A percentile compares a stretch with the other conserved stretches of the same genome.
These are phyloP conservation scores for Plagiodera versicolora DNA, from an alignment of 2,888 invertebrate genomes.

Conservation along the genomic window DNA sequence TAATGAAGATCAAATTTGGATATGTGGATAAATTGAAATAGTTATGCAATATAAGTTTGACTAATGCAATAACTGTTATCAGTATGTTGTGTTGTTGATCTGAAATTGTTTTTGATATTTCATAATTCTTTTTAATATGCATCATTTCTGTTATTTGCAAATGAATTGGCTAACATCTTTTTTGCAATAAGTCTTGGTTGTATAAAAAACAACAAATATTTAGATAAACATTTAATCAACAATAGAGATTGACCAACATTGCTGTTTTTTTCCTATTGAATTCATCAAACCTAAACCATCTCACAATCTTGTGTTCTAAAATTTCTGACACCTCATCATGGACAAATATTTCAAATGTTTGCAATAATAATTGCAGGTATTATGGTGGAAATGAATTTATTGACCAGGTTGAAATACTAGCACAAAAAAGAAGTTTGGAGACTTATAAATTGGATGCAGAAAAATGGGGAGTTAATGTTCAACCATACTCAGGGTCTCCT, in stretches of 20 bases:
- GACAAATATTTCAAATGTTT: no score
- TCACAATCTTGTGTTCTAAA: no score
- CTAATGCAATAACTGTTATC: neutral
- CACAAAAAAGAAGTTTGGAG: constrained; percentile 84
- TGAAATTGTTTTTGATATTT: neutral
- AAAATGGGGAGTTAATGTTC: constrained; percentile 97
- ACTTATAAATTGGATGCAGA: constrained; percentile 79
- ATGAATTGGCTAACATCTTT: neutral
- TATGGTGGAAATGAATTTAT: constrained; percentile 97
- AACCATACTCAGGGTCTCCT: constrained; percentile 93
- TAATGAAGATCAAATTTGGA: neutral
- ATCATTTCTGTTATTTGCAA: neutral
- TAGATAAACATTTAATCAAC: no score
- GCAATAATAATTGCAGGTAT: constrained; percentile 81
- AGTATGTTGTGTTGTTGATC: neutral
- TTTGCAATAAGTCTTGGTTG: neutral
- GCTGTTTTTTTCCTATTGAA: no score
- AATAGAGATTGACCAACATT: no score
- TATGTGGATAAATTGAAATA: neutral
- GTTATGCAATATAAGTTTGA: neutral
- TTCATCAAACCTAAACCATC: no score
- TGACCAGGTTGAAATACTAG: constrained; percentile 88
- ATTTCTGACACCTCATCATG: no score
- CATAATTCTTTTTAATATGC: neutral
- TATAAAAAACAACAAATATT: no score